phyloP scores from a whole-genome alignment of 2,113 vertebrate genomes.

The Coryphaenoides rupestris region DNA sequence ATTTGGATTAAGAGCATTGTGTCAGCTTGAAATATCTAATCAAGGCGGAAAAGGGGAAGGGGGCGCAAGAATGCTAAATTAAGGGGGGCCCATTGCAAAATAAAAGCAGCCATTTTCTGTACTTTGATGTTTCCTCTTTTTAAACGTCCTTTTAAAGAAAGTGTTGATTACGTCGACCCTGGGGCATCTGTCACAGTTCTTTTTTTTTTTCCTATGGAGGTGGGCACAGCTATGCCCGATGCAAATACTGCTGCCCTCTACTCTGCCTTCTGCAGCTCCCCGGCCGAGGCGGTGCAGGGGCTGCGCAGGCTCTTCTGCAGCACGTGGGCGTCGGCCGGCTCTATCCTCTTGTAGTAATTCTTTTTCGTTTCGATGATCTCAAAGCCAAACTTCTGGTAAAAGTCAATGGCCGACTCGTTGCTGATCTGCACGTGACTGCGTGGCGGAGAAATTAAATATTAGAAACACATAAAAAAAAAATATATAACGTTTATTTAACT shows the following conservation, averaged over 20 bases:
- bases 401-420: constrained; percentile 98
- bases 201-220: constrained; percentile 61
- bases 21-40: constrained; percentile 57
- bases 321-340: constrained; percentile 96
- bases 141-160: constrained; percentile 75
- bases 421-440: constrained; percentile 98
- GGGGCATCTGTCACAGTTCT: constrained; percentile 76
- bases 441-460: constrained; percentile 7
- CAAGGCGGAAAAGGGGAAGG: constrained; percentile 39
- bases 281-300: constrained; percentile 76
- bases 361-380: constrained; percentile 99
- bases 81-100: constrained; percentile 65
- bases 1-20: constrained; percentile 52
- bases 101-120: constrained; percentile 71
- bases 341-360: constrained; percentile 99
- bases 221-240: constrained; percentile 56
- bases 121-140: constrained; percentile 66
- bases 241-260: constrained; percentile 53
- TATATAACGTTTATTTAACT: background rate
- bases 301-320: constrained; percentile 96
- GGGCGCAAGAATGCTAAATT: constrained; percentile 51
- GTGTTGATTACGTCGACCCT: constrained; percentile 70
- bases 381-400: constrained; percentile 99
- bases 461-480: background rate
- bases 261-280: constrained; percentile 88